Base-by-base conservation (phyloP, 53 echinoderm and acorn worm species). In the Holothuria leucospilota region DNA sequence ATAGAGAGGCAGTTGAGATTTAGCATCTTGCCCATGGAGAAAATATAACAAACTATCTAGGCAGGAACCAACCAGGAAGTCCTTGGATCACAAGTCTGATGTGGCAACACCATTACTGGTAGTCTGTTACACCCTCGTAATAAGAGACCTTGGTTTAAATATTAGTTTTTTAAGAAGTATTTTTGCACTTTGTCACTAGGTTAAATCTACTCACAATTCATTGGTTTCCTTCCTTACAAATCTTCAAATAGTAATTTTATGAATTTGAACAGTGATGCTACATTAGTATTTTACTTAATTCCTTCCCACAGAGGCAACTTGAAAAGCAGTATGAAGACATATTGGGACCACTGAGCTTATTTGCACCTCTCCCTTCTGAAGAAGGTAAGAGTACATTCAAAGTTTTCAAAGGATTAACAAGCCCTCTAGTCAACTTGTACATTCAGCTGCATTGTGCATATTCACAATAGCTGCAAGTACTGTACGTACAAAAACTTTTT, bases 301-400 rank as follows among this genome's bases (percentile, higher is more conserved):
- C 13, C 5, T 18, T 78, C 56, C 29, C 52, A 59, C 87, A 96
- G 96, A 89, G 89, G 71, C 93, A 96, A 68, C 85, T 94, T n/a
- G 92, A 96, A 58, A 94, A 91, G 68, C 91, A 89, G 70, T 96
- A 96, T 93, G 96, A 96, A 91, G 94, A 94, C 23, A 91, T 96
- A 29, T 85, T 96, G 28, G 96, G 96, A 29, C 96, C 96, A 8
- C 78, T 96, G 62, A 96, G 92, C 41, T 77, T 96, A 24, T 96
- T 96, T 96, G 96, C 96, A 28, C 94, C 94, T 53, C 89, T 87
- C 62, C 92, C 86, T 69, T 82, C 91, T 89, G 96, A 96, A 93
- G 91, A 96, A 89, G 94, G 96, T 96, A 90, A 85, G 82, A 21
- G 21, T 51, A 25, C 20, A 67, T 62, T 51, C 28, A 30, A 53